Evolutionary conservation across 1,140 invertebrate genomes (phyloP).

Genomic region (Steinernema feltiae): DNA sequence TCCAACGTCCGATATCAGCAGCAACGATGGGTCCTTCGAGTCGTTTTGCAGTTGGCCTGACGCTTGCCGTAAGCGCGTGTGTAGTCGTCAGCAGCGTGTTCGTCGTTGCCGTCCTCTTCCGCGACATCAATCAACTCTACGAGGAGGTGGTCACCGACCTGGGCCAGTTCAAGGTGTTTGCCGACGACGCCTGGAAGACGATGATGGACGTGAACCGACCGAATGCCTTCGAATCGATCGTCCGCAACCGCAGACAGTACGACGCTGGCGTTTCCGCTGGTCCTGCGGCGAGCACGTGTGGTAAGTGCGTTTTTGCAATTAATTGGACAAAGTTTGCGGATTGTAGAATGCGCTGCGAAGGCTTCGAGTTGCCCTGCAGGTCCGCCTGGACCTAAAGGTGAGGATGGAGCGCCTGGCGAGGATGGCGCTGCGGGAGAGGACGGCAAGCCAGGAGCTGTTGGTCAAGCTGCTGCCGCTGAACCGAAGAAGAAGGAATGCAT

Average conservation of each 20-base stretch:
- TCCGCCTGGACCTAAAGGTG: background rate
- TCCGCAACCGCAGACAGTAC: background rate
- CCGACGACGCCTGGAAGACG: constrained; percentile 21
- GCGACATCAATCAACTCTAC: constrained; percentile 14
- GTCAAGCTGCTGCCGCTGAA: background rate
- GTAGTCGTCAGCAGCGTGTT: background rate
- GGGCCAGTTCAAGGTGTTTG: constrained; percentile 19
- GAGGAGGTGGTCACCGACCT: background rate
- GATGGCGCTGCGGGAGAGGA: background rate
- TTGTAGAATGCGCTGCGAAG: background rate
- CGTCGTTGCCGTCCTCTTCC: constrained; percentile 7
- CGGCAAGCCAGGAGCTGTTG: background rate
- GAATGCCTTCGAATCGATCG: background rate
- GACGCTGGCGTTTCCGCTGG: background rate
- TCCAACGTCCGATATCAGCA: too few species aligned
- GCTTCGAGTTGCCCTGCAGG: background rate
- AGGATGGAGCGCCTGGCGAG: background rate
- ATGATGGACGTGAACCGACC: constrained; percentile 16
- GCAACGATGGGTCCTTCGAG: background rate
- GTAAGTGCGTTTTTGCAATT: background rate
- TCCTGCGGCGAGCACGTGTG: background rate
- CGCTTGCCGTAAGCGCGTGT: background rate
- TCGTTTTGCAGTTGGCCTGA: background rate
- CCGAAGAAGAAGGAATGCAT: background rate
- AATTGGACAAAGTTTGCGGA: background rate